Evolutionary conservation across 2,888 invertebrate species (phyloP), one percentile per base, ranked within the genome.

Genomic region (Chaitophorus viminalis): DNA sequence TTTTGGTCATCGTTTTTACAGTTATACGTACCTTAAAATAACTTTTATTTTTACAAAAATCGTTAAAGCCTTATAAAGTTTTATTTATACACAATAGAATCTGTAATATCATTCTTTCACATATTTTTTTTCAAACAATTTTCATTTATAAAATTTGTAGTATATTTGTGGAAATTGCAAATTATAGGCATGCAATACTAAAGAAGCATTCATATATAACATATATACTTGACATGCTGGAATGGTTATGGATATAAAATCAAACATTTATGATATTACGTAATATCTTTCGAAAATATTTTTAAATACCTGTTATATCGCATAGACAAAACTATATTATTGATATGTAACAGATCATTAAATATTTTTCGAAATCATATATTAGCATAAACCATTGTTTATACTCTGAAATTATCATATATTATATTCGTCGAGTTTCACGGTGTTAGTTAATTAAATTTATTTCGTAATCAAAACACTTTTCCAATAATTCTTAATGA

Each of bases 301-400:
- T 54, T 52, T n/a, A 72, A 31, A 60, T 25, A 60, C 60, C 25
- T 60, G 18, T n/a, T 52, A 6, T 79, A 65, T 60, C 21, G n/a
- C 25, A 33, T 31, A 21, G 75, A 76, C 29, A 17, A 60, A 60
- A 39, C 17, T 79, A n/a, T 36, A 54, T 60, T 60, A 79, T 25
- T 11, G 9, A 3, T 31, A 52, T 36, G 6, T 8, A 82, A 82
- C 17, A 29, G 46, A 82, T 70, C 25, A 46, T 70, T 70, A 46
- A 70, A 82, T 46, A 70, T 31, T 54, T 77, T 33, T 76, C 46
- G 36, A 60, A 33, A 33, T 60, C 33, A 31, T 60, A 31, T 60
- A 60, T 60, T 52, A 52, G 60, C 60, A 60, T 60, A 76, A 76
- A 76, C 9, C 31, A 25, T 31, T 77, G 52, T 77, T 77, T 31